These are phyloP conservation scores for Taenioides sp. DNA, from an alignment of 2,797 vertebrate species.

Conservation along the genomic window DNA sequence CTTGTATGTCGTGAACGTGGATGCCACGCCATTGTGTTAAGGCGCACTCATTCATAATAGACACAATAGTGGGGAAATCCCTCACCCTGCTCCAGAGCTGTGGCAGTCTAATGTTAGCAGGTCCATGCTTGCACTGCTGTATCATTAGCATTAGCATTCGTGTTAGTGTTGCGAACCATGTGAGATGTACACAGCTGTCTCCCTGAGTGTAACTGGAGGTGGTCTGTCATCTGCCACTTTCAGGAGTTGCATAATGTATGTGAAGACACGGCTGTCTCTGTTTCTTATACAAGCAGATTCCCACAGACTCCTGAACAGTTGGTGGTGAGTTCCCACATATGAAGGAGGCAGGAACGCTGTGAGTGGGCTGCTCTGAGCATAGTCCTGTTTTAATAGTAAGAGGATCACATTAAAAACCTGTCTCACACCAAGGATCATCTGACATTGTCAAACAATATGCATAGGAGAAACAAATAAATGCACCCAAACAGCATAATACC, in stretches of 20 bases:
- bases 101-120: conserved; percentile 9
- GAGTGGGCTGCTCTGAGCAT: conserved; percentile 26
- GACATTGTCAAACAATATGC: not conserved
- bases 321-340: conserved; percentile 46
- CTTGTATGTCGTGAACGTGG: conserved; percentile 40
- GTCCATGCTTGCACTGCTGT: conserved; percentile 39
- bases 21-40: conserved; percentile 48
- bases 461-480: not conserved
- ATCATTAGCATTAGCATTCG: not conserved
- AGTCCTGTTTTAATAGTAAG: conserved; percentile 40
- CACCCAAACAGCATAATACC: no score
- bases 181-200: conserved; percentile 26
- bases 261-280: conserved; percentile 43
- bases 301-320: conserved; percentile 39
- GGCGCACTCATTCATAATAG: conserved; percentile 64
- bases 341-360: conserved; percentile 2
- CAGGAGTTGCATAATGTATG: conserved; percentile 51
- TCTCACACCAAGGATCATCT: not conserved
- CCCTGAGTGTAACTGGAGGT: conserved; percentile 47
- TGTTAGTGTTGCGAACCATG: conserved; percentile 4
- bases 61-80: conserved; percentile 57
- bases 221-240: conserved; percentile 39
- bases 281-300: conserved; percentile 38
- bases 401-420: conserved; percentile 11
- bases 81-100: conserved; percentile 27